Conservation (phyloP, 2,113 vertebrate species). For the Calyptommatus sinebrachiatus region DNA sequence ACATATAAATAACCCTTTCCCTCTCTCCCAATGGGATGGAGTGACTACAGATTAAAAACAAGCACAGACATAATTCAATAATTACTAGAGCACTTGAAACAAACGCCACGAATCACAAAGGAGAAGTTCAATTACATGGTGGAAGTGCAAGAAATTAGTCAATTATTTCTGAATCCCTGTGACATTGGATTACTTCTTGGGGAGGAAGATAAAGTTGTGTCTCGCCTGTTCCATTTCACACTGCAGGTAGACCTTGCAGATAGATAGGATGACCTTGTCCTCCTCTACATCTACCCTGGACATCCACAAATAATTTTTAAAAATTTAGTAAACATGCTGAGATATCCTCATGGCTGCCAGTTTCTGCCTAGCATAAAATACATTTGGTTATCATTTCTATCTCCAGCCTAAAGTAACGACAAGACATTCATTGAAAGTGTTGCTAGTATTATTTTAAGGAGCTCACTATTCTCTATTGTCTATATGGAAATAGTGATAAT, state of each 20-base stretch:
- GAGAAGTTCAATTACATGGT: slow-evolving; percentile 10
- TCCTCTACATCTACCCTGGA: too few relatives aligned
- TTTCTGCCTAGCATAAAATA: background rate
- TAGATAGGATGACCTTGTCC: background rate
- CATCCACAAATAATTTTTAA: background rate
- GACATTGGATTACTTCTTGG: background rate
- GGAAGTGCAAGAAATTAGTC: background rate
- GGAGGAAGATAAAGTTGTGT: background rate
- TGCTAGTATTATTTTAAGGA: too few relatives aligned
- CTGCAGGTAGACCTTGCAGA: background rate
- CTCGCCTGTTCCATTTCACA: background rate
- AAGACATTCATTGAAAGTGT: background rate
- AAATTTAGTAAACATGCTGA: background rate
- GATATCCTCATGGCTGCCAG: background rate
- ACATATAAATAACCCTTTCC: background rate
- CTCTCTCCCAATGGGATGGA: background rate
- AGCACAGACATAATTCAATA: slow-evolving; percentile 5
- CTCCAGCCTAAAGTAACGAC: background rate
- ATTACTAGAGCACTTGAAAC: slow-evolving; percentile 1
- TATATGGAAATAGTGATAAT: too few relatives aligned
- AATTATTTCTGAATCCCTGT: background rate
- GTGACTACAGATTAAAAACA: background rate
- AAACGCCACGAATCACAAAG: background rate
- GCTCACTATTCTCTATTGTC: too few relatives aligned
- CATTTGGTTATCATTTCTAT: background rate